Percentiles rank a stretch among this genome's conserved stretches.
Conservation (phyloP, 2,888 invertebrate species). For the Lymantria monacha region DNA sequence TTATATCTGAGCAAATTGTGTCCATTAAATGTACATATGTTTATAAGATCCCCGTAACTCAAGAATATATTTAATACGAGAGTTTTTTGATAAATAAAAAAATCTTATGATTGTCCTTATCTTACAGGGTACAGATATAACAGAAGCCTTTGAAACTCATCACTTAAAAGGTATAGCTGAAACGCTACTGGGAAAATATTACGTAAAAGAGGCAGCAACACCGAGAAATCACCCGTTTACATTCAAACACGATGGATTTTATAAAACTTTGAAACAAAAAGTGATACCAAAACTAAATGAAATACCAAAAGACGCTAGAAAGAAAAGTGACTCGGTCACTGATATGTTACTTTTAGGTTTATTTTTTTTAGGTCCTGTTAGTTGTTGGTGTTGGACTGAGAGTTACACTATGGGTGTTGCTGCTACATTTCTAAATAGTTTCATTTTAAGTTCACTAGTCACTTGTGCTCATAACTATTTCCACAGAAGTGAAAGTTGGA, state of each 20-base stretch:
- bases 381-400: conserved; percentile 55
- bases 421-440: conserved; percentile 46
- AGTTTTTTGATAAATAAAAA: too few relatives aligned
- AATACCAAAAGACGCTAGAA: conserved; percentile 61
- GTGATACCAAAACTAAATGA: conserved; percentile 78
- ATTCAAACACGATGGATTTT: conserved; percentile 89
- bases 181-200: conserved; percentile 85
- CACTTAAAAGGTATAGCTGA: conserved; percentile 83
- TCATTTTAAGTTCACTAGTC: conserved; percentile 60
- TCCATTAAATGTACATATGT: too few relatives aligned
- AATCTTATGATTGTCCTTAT: neutral
- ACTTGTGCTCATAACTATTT: conserved; percentile 90
- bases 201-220: conserved; percentile 82
- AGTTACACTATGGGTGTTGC: conserved; percentile 48
- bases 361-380: conserved; percentile 46
- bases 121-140: conserved; percentile 84
- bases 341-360: conserved; percentile 51
- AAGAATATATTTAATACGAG: too few relatives aligned
- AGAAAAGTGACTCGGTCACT: conserved; percentile 57
- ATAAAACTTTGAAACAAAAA: conserved; percentile 86
- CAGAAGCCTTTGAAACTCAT: conserved; percentile 84
- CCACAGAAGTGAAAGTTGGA: conserved; percentile 89
- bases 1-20: too few relatives aligned
- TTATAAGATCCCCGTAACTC: too few relatives aligned
- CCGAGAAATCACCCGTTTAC: conserved; percentile 88